Evolutionary conservation across 53 echinoderm and acorn worm species (phyloP), one percentile per base, ranked within the genome.

Genomic region (Temnopleurus reevesii): DNA sequence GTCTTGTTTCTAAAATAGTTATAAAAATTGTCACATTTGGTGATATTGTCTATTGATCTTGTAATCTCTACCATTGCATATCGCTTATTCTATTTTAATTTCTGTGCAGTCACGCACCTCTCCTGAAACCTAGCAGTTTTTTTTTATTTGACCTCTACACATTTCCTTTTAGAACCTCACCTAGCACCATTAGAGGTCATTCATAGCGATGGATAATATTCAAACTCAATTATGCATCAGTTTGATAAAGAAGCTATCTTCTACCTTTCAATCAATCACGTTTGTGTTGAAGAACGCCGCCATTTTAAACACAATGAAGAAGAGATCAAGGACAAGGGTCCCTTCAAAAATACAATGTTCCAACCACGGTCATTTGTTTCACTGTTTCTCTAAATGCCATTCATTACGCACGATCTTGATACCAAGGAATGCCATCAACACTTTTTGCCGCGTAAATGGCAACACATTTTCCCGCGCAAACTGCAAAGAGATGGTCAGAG

Each of bases 331-430:
- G 71, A 19, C 41, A 71, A 4, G 12, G n/a, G 19, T 71, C 9
- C 4, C n/a, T 38, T 30, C 31, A 23, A 41, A 71, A 38, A 8
- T 19, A 21, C 21, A 71, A 71, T 41, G 71, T 71, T 43, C 10
- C 41, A 71, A 41, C 41, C 38, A 27, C 41, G 15, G 18, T 2
- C 71, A 71, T n/a, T 19, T 71, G 41, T 38, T 71, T 47, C 17
- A 47, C 46, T 46, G 47, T 17, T 53, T 53, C 27, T 49, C 51
- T 25, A 49, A 80, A 26, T 47, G 80, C 47, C 15, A 80, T 80
- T 80, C 80, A 80, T 24, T 26, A 46, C 28, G 27, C 80, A 80
- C 80, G 80, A 80, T 80, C 28, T 9, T 51, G 51, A 0, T n/a
- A 7, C 9, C 49, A 12, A 71, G 71, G 41, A 71, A 71, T 41